phyloP scores from a whole-genome alignment of 2,888 invertebrate genomes.

The Chalcosyrphus nemorum region DNA sequence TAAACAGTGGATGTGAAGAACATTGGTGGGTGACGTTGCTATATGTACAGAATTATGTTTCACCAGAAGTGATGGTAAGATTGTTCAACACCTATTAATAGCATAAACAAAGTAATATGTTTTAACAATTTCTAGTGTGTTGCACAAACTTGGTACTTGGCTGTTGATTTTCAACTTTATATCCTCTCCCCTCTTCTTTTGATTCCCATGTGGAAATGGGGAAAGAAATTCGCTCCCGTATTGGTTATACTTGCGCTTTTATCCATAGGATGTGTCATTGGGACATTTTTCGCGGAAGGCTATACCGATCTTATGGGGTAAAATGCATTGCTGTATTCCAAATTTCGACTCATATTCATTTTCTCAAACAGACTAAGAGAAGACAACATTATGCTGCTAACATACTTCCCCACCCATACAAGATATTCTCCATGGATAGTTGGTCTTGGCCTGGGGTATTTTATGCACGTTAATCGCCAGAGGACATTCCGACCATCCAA shows the following conservation, averaged over 20 bases:
- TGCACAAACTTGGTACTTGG: conserved; percentile 83
- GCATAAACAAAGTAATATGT: neutral
- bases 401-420: conserved; percentile 74
- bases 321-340: neutral
- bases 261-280: conserved; percentile 64
- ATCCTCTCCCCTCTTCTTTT: conserved; percentile 83
- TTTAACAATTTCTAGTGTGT: neutral
- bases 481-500: neutral
- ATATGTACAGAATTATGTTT: conserved; percentile 82
- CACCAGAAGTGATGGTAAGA: conserved; percentile 75
- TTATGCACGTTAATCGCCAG: conserved; percentile 54
- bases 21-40: conserved; percentile 82
- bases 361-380: neutral
- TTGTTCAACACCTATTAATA: neutral
- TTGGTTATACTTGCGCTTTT: conserved; percentile 61
- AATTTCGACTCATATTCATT: neutral
- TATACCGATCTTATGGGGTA: conserved; percentile 22
- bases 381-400: neutral
- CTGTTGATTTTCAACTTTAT: conserved; percentile 84
- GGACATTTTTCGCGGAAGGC: conserved; percentile 17
- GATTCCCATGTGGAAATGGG: conserved; percentile 80
- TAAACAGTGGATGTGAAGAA: conserved; percentile 75
- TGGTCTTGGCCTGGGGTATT: conserved; percentile 74
- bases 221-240: conserved; percentile 72
- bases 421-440: conserved; percentile 75